Base-by-base conservation (phyloP, 2,113 vertebrate species). In the Ondatra zibethicus region DNA sequence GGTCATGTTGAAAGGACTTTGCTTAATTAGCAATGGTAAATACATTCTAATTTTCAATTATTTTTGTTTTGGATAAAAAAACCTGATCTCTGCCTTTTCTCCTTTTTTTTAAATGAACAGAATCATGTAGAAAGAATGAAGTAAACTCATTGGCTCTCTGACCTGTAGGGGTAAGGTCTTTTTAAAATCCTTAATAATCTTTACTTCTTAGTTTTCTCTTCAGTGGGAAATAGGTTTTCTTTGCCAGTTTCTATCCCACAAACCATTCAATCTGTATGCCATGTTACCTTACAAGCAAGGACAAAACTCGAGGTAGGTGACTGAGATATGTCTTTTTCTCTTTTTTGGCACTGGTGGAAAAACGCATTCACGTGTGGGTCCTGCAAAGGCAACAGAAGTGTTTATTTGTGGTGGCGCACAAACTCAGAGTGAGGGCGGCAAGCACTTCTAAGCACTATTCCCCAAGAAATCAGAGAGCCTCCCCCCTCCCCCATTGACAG, bases 331-430 rank as follows among this genome's bases (percentile, higher is more conserved):
- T 99, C 99, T 90, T 98, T 98, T 98, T 99, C 99, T 98, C 99
- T 99, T 98, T 99, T 99, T 98, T 99, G 99, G 99, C 99, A 99
- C 99, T 99, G 99, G 98, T 98, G 99, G 98, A 99, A 99, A 98
- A 99, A 99, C 80, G 98, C 98, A 90, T 99, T 99, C 98, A 99
- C 99, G 97, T 99, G 99, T 93, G 99, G 99, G 98, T 99, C 99
- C 99, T 99, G 98, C 94, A 98, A 98, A 0, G 90, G 89, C 16
- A 97, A 84, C 84, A 42, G 65, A 55, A 75, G 17, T 17, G 39
- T 81, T 97, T 72, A 33, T 73, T 75, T 82, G 63, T 81, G 31
- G 42, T 72, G 84, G 78, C 2, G 10, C 5, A 25, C 5, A 4
- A 39, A 23, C n/a, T 47, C 8, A 31, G 72, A 39, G 33, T 3